Percentiles rank a stretch among this genome's conserved stretches.
Conservation (phyloP, 2,113 vertebrate species). For the Astur gentilis region DNA sequence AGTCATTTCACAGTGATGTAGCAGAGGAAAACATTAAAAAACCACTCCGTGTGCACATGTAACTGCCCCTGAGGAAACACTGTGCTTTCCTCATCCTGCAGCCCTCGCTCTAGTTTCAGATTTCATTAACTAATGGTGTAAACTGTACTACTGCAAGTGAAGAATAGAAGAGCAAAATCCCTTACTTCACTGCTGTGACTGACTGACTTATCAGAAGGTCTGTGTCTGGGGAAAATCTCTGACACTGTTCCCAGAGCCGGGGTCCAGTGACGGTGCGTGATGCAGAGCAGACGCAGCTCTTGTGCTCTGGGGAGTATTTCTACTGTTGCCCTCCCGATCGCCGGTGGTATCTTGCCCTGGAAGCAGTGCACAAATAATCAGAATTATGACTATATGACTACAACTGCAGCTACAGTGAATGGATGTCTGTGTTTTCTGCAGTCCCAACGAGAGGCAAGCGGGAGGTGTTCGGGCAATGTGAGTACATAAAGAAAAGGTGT, state of each 20-base stretch:
- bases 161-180: not conserved
- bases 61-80: not conserved
- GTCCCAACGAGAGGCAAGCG: not conserved
- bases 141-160: accelerated
- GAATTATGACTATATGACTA: not conserved
- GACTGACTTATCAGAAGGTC: not conserved
- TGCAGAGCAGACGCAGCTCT: not conserved
- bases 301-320: not conserved
- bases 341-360: not conserved
- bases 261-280: not conserved
- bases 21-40: not conserved
- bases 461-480: not conserved
- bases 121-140: not conserved
- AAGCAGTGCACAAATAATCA: not conserved
- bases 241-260: not conserved
- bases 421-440: not conserved
- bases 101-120: not conserved
- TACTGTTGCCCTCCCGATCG: not conserved
- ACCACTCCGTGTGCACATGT: accelerated
- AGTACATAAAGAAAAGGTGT: not conserved
- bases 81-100: not conserved
- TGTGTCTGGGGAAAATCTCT: not conserved
- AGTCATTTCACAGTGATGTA: not conserved
- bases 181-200: not conserved
- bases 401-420: not conserved